Conservation (phyloP, 1,140 invertebrate genomes). For the Diabrotica undecimpunctata region DNA sequence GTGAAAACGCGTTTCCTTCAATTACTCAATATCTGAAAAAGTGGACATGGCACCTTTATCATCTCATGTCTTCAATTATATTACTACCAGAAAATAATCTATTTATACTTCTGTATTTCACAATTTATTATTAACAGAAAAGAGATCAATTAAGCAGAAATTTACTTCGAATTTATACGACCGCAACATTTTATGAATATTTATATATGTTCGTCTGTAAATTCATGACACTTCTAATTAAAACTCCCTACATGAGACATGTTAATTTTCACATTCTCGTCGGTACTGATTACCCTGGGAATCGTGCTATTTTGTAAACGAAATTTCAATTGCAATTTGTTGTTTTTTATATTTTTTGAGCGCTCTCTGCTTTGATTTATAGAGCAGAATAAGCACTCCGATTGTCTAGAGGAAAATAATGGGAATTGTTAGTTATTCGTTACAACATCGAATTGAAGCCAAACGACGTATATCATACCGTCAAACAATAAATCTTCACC, state of each 20-base stretch:
- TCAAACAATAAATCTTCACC: background rate
- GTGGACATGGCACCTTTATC: no score
- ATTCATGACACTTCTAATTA: conserved; percentile 15
- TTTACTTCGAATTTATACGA: background rate
- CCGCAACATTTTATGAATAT: conserved; percentile 14
- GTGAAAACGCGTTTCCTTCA: no score
- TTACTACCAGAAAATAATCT: no score
- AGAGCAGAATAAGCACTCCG: no score
- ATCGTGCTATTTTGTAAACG: background rate
- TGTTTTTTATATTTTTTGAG: background rate
- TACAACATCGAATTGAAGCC: no score
- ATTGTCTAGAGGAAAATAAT: no score
- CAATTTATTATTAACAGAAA: background rate
- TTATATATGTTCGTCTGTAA: conserved; percentile 4
- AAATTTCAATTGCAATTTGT: conserved; percentile 6
- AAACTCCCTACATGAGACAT: conserved; percentile 8
- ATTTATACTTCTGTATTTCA: no score
- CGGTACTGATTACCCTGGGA: conserved; percentile 6
- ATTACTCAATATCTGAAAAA: no score
- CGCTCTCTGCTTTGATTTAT: no score
- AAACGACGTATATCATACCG: no score
- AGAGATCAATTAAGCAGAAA: background rate
- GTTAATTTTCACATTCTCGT: background rate
- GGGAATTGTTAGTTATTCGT: no score
- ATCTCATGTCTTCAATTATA: no score